Evolutionary conservation across 2,888 invertebrate species (phyloP).

Genomic region (Amblyteles armatorius): DNA sequence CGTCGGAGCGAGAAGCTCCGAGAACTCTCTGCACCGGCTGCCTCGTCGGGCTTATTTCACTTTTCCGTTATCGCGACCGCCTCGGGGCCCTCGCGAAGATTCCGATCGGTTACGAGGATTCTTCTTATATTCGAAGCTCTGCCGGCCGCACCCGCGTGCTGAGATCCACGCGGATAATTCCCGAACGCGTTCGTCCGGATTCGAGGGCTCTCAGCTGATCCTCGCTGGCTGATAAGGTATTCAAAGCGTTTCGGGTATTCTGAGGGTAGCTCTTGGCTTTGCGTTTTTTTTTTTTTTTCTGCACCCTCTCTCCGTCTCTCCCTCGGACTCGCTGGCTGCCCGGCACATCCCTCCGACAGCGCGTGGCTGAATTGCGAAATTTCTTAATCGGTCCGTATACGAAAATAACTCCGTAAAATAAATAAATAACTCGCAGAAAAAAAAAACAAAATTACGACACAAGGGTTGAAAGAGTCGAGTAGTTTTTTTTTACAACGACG

Average conservation of each 20-base stretch:
- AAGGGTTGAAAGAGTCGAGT: conserved; percentile 18
- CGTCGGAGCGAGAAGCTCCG: conserved; percentile 59
- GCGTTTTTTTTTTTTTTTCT: conserved; percentile 18
- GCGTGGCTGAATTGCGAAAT: conserved; percentile 47
- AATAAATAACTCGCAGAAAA: conserved; percentile 1
- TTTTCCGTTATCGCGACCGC: conserved; percentile 64
- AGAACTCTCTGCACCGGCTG: conserved; percentile 52
- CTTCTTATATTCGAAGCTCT: conserved; percentile 64
- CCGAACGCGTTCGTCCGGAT: conserved; percentile 82
- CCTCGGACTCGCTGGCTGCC: background rate
- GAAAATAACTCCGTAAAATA: background rate
- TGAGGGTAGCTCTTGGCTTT: conserved; percentile 74
- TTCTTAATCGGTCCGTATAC: conserved; percentile 33
- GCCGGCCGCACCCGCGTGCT: conserved; percentile 60
- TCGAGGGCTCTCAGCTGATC: conserved; percentile 82
- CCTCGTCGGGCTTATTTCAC: conserved; percentile 65
- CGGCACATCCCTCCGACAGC: conserved; percentile 1
- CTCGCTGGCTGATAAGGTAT: conserved; percentile 81
- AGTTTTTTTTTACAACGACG: conserved; percentile 25
- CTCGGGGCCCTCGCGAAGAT: conserved; percentile 73
- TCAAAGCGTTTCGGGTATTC: conserved; percentile 82
- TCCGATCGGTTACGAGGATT: conserved; percentile 82
- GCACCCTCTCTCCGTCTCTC: conserved; percentile 22
- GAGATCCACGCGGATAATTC: conserved; percentile 81
- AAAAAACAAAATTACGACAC: background rate